phyloP scores from a whole-genome alignment of 2,888 invertebrate genomes.

The Macropis europaea region DNA sequence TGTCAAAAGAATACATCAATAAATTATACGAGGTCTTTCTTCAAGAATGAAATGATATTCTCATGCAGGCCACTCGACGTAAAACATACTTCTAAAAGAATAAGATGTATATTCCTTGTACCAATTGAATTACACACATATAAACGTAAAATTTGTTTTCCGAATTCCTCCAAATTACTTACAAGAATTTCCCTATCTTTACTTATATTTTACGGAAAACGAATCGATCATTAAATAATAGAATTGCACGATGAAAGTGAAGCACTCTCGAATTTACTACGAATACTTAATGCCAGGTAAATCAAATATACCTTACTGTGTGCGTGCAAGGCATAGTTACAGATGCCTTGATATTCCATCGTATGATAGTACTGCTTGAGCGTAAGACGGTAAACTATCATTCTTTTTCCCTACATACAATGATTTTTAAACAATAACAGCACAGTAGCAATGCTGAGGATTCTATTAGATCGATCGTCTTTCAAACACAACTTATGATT shows the following conservation, averaged over 20 bases:
- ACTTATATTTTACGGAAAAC: neutral
- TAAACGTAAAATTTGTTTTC: neutral
- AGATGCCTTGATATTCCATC: constrained; percentile 20
- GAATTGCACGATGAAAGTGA: too few species aligned
- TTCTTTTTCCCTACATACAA: constrained; percentile 22
- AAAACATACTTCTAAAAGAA: neutral
- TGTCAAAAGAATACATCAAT: too few species aligned
- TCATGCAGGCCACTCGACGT: neutral
- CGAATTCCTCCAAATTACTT: neutral
- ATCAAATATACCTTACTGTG: constrained; percentile 2
- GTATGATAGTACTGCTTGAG: constrained; percentile 53
- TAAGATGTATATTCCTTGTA: neutral
- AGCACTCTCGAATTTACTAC: neutral
- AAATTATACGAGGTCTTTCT: neutral
- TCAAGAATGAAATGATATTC: neutral
- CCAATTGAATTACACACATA: neutral
- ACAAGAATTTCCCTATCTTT: neutral
- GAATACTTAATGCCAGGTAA: constrained; percentile 1
- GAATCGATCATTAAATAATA: neutral
- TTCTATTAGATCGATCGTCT: neutral
- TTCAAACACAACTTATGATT: constrained; percentile 63
- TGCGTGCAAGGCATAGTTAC: constrained; percentile 16
- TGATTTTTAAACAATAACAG: constrained; percentile 31
- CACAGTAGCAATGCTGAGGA: constrained; percentile 20
- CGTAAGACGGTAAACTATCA: constrained; percentile 34